phyloP scores from a whole-genome alignment of 2,113 vertebrate genomes.

The Pelusios castaneus region DNA sequence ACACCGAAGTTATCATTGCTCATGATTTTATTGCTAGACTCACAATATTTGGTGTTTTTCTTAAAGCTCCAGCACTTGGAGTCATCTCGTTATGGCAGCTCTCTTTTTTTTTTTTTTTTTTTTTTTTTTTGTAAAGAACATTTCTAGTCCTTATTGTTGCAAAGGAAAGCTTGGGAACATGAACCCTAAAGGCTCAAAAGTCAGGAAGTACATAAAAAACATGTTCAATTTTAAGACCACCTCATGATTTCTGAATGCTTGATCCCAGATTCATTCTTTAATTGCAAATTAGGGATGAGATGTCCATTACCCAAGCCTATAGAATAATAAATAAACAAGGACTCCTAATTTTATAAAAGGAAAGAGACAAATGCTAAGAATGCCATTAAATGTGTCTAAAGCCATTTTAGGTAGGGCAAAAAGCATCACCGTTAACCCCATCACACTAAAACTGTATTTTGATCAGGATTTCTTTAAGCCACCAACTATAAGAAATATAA shows the following conservation, averaged over 20 bases:
- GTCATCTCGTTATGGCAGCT: background rate
- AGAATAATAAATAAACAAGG: constrained; percentile 17
- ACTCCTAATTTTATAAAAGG: background rate
- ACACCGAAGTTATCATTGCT: background rate
- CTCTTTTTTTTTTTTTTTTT: too few relatives aligned
- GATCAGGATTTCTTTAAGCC: background rate
- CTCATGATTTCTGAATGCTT: background rate
- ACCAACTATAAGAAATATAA: background rate
- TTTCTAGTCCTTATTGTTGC: background rate
- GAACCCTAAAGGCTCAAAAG: background rate
- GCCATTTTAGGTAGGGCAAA: background rate
- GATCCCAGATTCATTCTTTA: background rate
- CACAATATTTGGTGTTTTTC: background rate
- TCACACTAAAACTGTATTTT: background rate
- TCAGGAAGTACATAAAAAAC: background rate
- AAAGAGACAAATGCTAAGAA: constrained; percentile 2
- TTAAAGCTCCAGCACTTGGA: background rate
- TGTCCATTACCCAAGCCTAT: background rate
- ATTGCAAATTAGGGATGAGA: background rate
- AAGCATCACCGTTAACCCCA: background rate
- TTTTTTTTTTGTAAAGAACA: too few relatives aligned
- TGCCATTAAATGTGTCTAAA: background rate
- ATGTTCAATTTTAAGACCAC: background rate
- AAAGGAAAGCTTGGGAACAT: background rate
- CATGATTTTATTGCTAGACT: background rate